A percentile compares a stretch with the other conserved stretches of the same genome.
Evolutionary conservation across 2,888 invertebrate species (phyloP).

Genomic region (Trissolcus japonicus): DNA sequence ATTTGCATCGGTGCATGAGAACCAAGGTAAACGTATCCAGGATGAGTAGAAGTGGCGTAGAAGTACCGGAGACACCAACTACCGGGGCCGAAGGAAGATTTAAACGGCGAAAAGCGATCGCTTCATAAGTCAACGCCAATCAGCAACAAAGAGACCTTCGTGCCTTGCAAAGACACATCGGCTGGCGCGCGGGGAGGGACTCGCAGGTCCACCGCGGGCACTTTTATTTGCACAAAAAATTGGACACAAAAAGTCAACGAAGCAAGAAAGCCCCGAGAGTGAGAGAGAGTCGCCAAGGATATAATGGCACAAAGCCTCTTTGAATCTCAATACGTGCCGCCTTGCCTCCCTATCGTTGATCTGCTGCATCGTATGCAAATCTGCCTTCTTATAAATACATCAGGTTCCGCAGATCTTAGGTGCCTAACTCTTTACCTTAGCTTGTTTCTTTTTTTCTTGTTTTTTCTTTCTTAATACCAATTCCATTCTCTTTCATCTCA

Average conservation of each 20-base stretch:
- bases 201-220: constrained; percentile 41
- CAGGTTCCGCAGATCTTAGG: constrained; percentile 73
- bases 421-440: constrained; percentile 63
- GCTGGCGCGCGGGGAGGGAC: constrained; percentile 45
- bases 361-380: constrained; percentile 75
- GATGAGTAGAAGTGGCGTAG: constrained; percentile 55
- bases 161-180: constrained; percentile 49
- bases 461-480: constrained; percentile 25
- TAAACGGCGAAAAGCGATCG: constrained; percentile 65
- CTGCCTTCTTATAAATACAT: constrained; percentile 76
- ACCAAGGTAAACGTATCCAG: constrained; percentile 53
- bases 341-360: constrained; percentile 68
- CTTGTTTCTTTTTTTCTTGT: constrained; percentile 21
- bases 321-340: constrained; percentile 73
- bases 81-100: constrained; percentile 56
- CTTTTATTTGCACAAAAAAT: constrained; percentile 61
- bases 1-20: constrained; percentile 59
- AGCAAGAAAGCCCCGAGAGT: constrained; percentile 38
- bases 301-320: constrained; percentile 73
- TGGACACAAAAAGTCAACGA: constrained; percentile 39
- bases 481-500: constrained; percentile 40
- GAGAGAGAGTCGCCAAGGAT: constrained; percentile 59
- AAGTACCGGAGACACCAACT: constrained; percentile 58
- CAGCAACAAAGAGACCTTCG: constrained; percentile 58
- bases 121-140: constrained; percentile 71